These are phyloP conservation scores for Molossus molossus DNA, from an alignment of 2,797 vertebrate genomes.

Conservation along the genomic window DNA sequence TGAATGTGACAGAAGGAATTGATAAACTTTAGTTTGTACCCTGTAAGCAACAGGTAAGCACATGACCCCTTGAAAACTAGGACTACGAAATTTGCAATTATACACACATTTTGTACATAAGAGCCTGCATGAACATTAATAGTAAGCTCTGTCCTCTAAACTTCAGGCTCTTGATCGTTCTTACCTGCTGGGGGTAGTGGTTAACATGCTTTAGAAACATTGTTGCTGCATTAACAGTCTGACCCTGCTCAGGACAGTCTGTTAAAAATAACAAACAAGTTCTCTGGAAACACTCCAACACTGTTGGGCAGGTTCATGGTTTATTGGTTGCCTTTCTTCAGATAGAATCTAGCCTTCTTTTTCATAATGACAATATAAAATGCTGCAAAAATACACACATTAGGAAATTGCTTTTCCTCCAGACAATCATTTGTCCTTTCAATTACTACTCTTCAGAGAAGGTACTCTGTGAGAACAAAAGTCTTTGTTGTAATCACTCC, in stretches of 20 bases:
- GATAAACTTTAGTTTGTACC: neutral
- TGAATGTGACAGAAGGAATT: neutral
- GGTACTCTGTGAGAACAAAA: neutral
- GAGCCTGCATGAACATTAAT: neutral
- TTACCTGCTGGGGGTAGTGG: neutral
- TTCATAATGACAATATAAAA: conserved; percentile 39
- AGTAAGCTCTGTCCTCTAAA: neutral
- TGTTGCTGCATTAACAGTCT: neutral
- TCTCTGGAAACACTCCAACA: neutral
- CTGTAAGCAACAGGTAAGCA: neutral
- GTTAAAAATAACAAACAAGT: neutral
- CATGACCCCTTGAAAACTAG: neutral
- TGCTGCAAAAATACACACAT: conserved; percentile 3
- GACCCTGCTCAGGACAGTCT: neutral
- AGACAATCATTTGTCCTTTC: conserved; percentile 23
- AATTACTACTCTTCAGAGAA: neutral
- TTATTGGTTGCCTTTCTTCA: conserved; percentile 9
- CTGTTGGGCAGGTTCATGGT: neutral
- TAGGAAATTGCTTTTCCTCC: conserved; percentile 38
- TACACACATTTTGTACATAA: neutral
- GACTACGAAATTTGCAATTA: conserved; percentile 18
- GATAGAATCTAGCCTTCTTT: conserved; percentile 18
- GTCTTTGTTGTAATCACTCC: neutral
- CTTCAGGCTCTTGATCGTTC: neutral
- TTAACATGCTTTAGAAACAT: neutral